Evolutionary conservation across 2,888 invertebrate species (phyloP).

Genomic region (Lingula anatina): DNA sequence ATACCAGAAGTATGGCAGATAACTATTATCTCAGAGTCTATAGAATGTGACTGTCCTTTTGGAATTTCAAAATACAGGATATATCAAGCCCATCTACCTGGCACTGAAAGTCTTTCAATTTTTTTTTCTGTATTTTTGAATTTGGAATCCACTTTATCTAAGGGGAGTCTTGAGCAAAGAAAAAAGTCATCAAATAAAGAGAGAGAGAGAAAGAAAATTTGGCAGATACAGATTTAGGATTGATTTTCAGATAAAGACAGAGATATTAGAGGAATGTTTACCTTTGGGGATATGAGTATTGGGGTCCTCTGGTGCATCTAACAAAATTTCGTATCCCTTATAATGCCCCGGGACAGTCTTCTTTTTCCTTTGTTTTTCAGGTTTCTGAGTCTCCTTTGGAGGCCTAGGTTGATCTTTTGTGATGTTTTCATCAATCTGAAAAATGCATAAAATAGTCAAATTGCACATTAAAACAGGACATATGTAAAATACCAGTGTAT

Average conservation of each 20-base stretch:
- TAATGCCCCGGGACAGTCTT: slow-evolving; percentile 16
- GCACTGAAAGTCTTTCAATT: not conserved
- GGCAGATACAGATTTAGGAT: no score
- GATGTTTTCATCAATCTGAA: slow-evolving; percentile 26
- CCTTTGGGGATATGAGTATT: slow-evolving; percentile 28
- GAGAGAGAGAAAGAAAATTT: no score
- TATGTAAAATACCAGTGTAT: no score
- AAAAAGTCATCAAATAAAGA: no score
- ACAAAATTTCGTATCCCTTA: slow-evolving; percentile 35
- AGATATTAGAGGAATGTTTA: slow-evolving; percentile 5
- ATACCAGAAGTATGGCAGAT: slow-evolving; percentile 1
- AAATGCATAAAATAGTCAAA: not conserved
- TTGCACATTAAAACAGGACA: no score
- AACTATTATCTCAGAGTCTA: no score
- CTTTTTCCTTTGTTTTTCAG: slow-evolving; percentile 7
- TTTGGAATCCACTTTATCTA: no score
- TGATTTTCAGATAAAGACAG: no score
- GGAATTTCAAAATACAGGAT: no score
- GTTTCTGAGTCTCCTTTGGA: not conserved
- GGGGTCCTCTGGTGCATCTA: slow-evolving; percentile 27
- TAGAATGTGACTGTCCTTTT: no score
- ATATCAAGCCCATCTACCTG: not conserved
- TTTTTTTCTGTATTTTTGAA: no score
- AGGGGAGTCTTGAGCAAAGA: no score
- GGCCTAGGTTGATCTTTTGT: slow-evolving; percentile 11